A percentile compares a stretch with the other conserved stretches of the same genome.
These are phyloP conservation scores for Axis porcinus DNA, from an alignment of 2,113 vertebrate species.

Conservation along the genomic window DNA sequence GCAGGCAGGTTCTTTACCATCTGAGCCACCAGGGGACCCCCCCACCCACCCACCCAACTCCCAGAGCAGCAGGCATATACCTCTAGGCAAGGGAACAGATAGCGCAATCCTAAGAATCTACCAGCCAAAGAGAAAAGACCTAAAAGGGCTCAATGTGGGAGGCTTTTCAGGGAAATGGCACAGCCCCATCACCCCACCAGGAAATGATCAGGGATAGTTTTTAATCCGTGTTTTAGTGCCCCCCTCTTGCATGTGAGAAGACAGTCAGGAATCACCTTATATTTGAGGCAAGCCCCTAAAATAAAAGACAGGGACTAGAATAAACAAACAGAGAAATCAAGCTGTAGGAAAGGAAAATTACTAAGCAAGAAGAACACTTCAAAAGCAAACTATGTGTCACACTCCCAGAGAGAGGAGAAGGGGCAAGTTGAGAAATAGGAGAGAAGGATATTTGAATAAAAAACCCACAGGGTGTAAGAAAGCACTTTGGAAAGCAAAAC, in stretches of 20 bases:
- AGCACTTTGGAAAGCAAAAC: neutral
- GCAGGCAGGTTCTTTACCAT: neutral
- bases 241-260: too few species aligned
- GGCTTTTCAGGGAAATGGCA: neutral
- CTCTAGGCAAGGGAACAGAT: neutral
- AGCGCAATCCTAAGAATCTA: neutral
- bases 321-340: neutral
- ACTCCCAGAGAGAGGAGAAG: neutral
- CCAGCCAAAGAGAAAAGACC: neutral
- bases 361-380: neutral
- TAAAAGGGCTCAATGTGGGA: neutral
- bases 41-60: rapidly evolving
- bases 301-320: neutral
- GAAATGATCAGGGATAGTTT: neutral
- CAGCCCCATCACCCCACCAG: neutral
- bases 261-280: neutral
- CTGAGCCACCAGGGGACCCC: neutral
- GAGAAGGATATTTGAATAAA: neutral
- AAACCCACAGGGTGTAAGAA: neutral
- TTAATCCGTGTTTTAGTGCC: neutral
- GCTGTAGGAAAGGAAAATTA: neutral
- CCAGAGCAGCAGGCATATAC: neutral
- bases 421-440: neutral
- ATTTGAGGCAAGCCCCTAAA: neutral
- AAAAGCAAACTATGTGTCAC: neutral